Percentiles rank a stretch among this genome's conserved stretches.
Evolutionary conservation across 2,797 vertebrate genomes (phyloP).

Genomic region (Pseudotriccus pelzelni): DNA sequence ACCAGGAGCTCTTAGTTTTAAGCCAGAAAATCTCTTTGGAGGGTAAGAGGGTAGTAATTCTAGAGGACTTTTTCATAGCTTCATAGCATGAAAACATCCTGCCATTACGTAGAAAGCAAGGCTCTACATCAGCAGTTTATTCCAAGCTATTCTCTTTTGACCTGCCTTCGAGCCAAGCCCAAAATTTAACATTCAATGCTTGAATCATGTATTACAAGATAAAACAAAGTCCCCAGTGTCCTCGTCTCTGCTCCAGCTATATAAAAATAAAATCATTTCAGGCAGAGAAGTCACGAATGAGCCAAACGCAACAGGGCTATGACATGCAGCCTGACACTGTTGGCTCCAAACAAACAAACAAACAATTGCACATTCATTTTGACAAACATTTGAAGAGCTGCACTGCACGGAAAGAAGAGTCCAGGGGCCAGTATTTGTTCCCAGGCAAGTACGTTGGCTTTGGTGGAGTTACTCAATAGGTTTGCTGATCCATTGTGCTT

Average conservation of each 20-base stretch:
- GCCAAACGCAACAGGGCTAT: conserved; percentile 22
- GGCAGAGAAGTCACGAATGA: conserved; percentile 20
- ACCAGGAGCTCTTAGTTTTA: neutral
- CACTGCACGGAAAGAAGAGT: neutral
- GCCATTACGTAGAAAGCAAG: neutral
- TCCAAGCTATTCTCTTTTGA: conserved; percentile 27
- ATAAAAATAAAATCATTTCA: conserved; percentile 27
- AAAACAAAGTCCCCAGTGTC: neutral
- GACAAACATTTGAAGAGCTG: conserved; percentile 20
- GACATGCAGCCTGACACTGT: neutral
- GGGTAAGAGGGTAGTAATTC: neutral
- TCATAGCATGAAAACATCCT: neutral
- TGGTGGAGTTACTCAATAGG: conserved; percentile 28
- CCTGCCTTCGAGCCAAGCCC: conserved; percentile 12
- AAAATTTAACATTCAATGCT: neutral
- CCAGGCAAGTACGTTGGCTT: neutral
- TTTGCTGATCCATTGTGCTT: conserved; percentile 33
- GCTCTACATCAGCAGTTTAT: neutral
- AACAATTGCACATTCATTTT: conserved; percentile 31
- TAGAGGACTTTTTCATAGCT: neutral
- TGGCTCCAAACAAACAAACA: conserved; percentile 47
- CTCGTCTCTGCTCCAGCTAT: neutral
- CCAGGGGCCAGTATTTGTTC: conserved; percentile 33
- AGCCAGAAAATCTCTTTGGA: conserved; percentile 28
- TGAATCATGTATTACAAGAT: conserved; percentile 5